phyloP scores from a whole-genome alignment of 1,140 invertebrate genomes.

The Nebria ingens region DNA sequence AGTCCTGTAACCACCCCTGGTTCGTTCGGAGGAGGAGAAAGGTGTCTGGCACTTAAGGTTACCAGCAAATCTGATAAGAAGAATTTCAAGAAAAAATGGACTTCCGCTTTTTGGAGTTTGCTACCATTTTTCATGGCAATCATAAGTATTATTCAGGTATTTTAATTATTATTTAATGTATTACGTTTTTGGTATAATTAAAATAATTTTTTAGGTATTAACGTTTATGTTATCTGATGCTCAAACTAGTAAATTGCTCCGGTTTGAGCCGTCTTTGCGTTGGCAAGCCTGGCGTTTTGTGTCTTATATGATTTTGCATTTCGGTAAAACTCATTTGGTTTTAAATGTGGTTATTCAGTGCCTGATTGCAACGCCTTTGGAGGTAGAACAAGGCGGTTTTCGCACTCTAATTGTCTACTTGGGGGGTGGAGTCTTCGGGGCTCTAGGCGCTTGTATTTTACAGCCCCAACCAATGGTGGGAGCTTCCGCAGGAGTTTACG shows the following conservation, averaged over 20 bases:
- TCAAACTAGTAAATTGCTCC: conserved; percentile 41
- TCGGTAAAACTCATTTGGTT: conserved; percentile 50
- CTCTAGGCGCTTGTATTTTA: conserved; percentile 64
- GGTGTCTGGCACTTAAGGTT: conserved; percentile 15
- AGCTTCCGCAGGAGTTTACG: conserved; percentile 90
- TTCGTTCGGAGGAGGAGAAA: conserved; percentile 17
- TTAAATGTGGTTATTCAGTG: conserved; percentile 55
- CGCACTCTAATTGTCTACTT: conserved; percentile 60
- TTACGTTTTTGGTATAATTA: neutral
- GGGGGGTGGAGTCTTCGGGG: conserved; percentile 56
- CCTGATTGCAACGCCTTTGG: conserved; percentile 56
- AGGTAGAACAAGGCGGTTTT: conserved; percentile 74
- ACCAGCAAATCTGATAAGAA: conserved; percentile 5
- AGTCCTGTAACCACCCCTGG: conserved; percentile 21
- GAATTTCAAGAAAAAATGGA: conserved; percentile 15
- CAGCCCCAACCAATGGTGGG: conserved; percentile 77
- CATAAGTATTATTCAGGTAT: conserved; percentile 23
- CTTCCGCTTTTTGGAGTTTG: conserved; percentile 12
- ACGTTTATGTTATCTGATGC: neutral
- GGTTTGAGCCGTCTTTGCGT: conserved; percentile 57
- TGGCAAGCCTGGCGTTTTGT: conserved; percentile 67
- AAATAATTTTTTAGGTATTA: neutral
- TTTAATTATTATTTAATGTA: neutral
- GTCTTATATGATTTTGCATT: conserved; percentile 76
- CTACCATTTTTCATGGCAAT: conserved; percentile 20